Percentiles rank a stretch among this genome's conserved stretches.
phyloP scores from a whole-genome alignment of 2,888 invertebrate genomes.

The Pandemis cinnamomeana region DNA sequence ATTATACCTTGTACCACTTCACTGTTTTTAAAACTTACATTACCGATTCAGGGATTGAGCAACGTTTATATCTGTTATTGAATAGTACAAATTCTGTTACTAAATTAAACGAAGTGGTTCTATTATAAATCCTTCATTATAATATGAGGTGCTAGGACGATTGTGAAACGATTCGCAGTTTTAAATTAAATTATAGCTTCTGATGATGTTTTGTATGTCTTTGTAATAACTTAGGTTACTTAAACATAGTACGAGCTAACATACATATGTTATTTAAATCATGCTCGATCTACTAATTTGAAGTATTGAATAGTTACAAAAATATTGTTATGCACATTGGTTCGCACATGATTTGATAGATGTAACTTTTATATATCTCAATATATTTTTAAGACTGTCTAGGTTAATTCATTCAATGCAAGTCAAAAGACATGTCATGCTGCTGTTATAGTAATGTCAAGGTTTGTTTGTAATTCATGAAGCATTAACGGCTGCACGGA shows the following conservation, averaged over 20 bases:
- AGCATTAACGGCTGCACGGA: no score
- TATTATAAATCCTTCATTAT: constrained; percentile 20
- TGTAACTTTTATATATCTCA: constrained; percentile 56
- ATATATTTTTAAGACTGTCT: constrained; percentile 72
- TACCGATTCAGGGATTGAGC: constrained; percentile 9
- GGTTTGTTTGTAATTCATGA: no score
- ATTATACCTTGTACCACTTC: constrained; percentile 45
- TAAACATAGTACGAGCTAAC: neutral
- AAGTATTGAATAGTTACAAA: constrained; percentile 19
- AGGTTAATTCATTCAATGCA: constrained; percentile 67
- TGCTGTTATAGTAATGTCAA: no score
- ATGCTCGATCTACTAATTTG: constrained; percentile 28
- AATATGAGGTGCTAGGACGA: constrained; percentile 36
- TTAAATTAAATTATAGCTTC: neutral
- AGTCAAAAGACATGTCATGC: constrained; percentile 50
- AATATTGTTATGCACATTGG: constrained; percentile 64
- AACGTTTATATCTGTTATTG: constrained; percentile 56
- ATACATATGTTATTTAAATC: constrained; percentile 15
- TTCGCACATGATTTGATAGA: constrained; percentile 58
- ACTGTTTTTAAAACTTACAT: constrained; percentile 18
- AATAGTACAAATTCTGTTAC: constrained; percentile 63
- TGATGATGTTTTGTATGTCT: constrained; percentile 9
- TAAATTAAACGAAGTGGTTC: constrained; percentile 5
- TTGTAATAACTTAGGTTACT: neutral
- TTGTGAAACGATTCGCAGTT: constrained; percentile 21